Percentiles rank a stretch among this genome's conserved stretches.
Evolutionary conservation across 1,140 invertebrate species (phyloP).

Genomic region (Drosophila busckii): DNA sequence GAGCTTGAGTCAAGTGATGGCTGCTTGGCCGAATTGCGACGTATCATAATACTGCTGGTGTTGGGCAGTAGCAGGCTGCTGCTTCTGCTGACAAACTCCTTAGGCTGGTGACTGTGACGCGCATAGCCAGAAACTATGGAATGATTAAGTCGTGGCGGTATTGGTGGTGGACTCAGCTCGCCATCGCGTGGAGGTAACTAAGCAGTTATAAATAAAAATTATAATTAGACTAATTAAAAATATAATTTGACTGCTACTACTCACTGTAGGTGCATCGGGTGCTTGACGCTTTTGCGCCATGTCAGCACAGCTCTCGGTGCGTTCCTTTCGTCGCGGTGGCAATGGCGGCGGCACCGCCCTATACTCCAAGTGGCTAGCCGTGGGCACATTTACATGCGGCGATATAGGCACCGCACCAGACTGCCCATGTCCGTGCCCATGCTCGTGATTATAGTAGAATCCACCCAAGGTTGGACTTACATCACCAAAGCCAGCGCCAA

Average conservation of each 20-base stretch:
- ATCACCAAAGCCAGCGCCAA: conserved; percentile 29
- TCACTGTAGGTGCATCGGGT: conserved; percentile 77
- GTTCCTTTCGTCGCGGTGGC: conserved; percentile 72
- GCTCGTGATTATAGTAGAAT: conserved; percentile 53
- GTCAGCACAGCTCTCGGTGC: conserved; percentile 68
- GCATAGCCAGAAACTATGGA: conserved; percentile 40
- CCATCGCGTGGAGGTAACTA: conserved; percentile 76
- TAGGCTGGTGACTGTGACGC: conserved; percentile 47
- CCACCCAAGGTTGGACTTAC: conserved; percentile 55
- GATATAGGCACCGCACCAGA: conserved; percentile 68
- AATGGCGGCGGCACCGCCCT: conserved; percentile 69
- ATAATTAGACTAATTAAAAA: background rate
- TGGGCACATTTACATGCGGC: conserved; percentile 77
- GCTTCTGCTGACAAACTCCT: conserved; percentile 66
- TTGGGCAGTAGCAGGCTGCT: conserved; percentile 64
- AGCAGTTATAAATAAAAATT: conserved; percentile 28
- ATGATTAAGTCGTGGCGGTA: conserved; percentile 73
- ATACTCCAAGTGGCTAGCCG: conserved; percentile 59
- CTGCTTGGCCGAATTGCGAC: conserved; percentile 74
- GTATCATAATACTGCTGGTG: conserved; percentile 79
- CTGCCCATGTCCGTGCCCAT: conserved; percentile 27
- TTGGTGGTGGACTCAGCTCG: conserved; percentile 75
- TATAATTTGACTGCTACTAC: background rate
- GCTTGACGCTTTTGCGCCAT: conserved; percentile 77
- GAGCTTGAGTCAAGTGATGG: conserved; percentile 13